Conservation (phyloP, 1,140 invertebrate genomes). For the Zaprionus capensis region DNA sequence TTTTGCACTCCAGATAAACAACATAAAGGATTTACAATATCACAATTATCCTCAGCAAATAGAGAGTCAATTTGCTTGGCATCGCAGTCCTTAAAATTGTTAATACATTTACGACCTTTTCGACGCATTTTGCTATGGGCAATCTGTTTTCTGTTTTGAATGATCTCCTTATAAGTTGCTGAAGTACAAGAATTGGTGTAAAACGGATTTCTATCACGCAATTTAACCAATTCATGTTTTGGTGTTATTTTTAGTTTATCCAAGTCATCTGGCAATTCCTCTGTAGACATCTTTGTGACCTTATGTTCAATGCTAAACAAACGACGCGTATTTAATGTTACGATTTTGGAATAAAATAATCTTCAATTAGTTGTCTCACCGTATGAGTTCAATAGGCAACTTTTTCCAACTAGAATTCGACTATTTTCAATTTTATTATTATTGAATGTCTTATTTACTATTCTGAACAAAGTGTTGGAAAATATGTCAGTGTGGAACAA, state of each 20-base stretch:
- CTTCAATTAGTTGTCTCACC: neutral
- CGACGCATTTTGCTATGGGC: conserved; percentile 42
- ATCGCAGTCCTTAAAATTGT: conserved; percentile 55
- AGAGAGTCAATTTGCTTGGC: conserved; percentile 38
- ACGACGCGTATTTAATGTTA: neutral
- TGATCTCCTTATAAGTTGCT: conserved; percentile 10
- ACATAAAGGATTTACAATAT: conserved; percentile 48
- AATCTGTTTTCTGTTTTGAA: conserved; percentile 46
- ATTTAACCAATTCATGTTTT: conserved; percentile 37
- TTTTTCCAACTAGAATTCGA: neutral
- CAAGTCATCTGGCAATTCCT: conserved; percentile 85
- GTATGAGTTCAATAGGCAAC: neutral
- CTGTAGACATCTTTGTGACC: conserved; percentile 52
- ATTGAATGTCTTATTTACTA: conserved; percentile 44
- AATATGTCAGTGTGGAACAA: conserved; percentile 21
- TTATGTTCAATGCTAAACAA: conserved; percentile 3
- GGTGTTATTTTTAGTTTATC: conserved; percentile 85
- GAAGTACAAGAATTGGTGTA: conserved; percentile 16
- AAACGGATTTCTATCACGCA: conserved; percentile 53
- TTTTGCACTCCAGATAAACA: conserved; percentile 54
- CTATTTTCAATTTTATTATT: conserved; percentile 16
- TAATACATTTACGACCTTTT: conserved; percentile 65
- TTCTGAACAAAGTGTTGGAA: conserved; percentile 29
- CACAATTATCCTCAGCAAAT: conserved; percentile 23
- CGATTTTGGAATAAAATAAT: neutral